Conservation (phyloP, 2,888 invertebrate genomes). For the Phaedon cochleariae region DNA sequence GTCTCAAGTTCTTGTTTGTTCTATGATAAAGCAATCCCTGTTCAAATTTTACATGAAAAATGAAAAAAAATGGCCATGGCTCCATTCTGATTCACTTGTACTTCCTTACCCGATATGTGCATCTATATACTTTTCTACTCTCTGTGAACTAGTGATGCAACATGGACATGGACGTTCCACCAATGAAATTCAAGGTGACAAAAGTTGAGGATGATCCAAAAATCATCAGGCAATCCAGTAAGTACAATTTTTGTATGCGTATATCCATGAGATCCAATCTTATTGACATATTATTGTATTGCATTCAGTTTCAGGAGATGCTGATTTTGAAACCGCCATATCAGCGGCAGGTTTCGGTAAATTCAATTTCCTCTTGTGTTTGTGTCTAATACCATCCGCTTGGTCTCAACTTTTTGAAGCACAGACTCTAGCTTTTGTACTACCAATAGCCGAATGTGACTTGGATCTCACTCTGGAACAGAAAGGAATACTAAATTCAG, state of each 20-base stretch:
- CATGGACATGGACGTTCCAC: not conserved
- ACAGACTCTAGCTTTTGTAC: conserved; percentile 75
- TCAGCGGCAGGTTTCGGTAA: conserved; percentile 74
- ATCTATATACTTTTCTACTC: not conserved
- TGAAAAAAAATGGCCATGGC: not conserved
- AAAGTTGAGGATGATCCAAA: not conserved
- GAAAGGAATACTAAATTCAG: conserved; percentile 76
- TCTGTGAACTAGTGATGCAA: not conserved
- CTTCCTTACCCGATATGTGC: not conserved
- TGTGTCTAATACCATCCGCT: conserved; percentile 70
- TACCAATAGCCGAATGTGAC: conserved; percentile 79
- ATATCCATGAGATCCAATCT: too few species aligned
- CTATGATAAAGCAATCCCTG: not conserved
- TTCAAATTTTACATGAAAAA: not conserved
- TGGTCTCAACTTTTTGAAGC: conserved; percentile 75
- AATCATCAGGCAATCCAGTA: not conserved
- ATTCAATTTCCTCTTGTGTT: conserved; percentile 69
- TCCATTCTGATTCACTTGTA: not conserved
- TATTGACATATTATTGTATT: too few species aligned
- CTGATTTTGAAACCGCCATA: conserved; percentile 77
- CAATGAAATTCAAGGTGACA: not conserved
- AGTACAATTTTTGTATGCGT: not conserved
- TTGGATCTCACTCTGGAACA: conserved; percentile 71
- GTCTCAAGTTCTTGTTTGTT: not conserved
- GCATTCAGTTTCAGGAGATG: conserved; percentile 38